These are phyloP conservation scores for Nomada hirtipes DNA, from an alignment of 2,888 invertebrate species.

Conservation along the genomic window DNA sequence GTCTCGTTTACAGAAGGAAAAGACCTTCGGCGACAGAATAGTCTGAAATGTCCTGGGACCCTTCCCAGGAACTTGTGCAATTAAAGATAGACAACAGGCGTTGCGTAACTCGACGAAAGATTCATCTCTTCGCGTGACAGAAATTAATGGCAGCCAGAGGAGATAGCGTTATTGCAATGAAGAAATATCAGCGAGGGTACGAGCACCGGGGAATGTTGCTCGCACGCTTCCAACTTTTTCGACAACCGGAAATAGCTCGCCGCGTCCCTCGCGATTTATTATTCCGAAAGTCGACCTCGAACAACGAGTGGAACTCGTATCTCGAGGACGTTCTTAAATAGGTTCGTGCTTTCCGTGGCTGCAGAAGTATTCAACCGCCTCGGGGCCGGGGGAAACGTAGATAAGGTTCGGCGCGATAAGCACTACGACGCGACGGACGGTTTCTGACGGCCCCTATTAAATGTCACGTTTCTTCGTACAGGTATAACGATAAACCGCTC, in stretches of 20 bases:
- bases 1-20: slow-evolving; percentile 41
- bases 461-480: slow-evolving; percentile 48
- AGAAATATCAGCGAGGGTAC: neutral
- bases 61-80: slow-evolving; percentile 70
- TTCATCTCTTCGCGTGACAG: slow-evolving; percentile 55
- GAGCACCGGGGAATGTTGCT: neutral
- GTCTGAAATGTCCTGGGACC: slow-evolving; percentile 72
- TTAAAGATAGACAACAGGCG: slow-evolving; percentile 63
- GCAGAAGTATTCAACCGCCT: slow-evolving; percentile 7
- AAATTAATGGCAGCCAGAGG: slow-evolving; percentile 37
- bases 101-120: slow-evolving; percentile 56
- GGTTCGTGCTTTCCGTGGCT: neutral
- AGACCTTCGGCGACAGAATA: slow-evolving; percentile 61
- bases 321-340: slow-evolving; percentile 9
- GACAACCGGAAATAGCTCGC: neutral
- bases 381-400: slow-evolving; percentile 29
- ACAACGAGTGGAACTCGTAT: neutral
- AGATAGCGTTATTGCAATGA: neutral
- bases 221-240: neutral
- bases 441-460: slow-evolving; percentile 31
- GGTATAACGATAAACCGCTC: slow-evolving; percentile 42
- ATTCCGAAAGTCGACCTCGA: neutral
- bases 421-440: slow-evolving; percentile 19
- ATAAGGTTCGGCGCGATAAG: slow-evolving; percentile 48
- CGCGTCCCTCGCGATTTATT: neutral